These are phyloP conservation scores for Marcusenius ussheri DNA, from an alignment of 2,113 vertebrate species.

Conservation along the genomic window DNA sequence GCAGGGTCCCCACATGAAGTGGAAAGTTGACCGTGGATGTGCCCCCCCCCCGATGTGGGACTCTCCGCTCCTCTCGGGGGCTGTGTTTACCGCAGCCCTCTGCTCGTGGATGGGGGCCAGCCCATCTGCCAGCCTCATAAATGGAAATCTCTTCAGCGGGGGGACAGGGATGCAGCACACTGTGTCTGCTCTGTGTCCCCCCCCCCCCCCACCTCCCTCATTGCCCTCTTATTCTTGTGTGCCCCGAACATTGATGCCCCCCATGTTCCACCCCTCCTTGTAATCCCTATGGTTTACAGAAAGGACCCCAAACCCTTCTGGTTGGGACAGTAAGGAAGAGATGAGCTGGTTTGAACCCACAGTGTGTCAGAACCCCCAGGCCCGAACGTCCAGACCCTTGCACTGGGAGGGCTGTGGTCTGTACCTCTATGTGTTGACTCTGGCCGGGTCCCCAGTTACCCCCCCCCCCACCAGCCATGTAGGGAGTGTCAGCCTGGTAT, in stretches of 20 bases:
- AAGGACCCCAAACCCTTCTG: neutral
- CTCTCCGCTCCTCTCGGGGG: neutral
- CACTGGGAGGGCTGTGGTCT: neutral
- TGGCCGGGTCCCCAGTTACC: constrained; percentile 24
- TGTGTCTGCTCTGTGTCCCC: neutral
- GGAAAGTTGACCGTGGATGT: constrained; percentile 12
- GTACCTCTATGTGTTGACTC: constrained; percentile 31
- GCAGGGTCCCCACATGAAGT: neutral
- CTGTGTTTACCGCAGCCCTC: constrained; percentile 26
- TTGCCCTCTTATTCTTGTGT: neutral
- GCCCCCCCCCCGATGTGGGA: neutral
- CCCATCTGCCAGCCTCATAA: constrained; percentile 29
- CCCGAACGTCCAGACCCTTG: neutral
- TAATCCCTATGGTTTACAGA: neutral
- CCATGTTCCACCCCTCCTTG: neutral
- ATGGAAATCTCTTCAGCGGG: constrained; percentile 27
- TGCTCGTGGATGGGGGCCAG: constrained; percentile 6
- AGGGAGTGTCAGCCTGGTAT: constrained; percentile 30
- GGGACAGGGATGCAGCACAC: neutral
- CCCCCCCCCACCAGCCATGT: constrained; percentile 32
- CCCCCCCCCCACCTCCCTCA: neutral
- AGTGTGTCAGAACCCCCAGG: neutral
- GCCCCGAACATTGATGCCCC: neutral
- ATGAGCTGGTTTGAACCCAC: neutral
- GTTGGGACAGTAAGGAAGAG: neutral